phyloP scores from a whole-genome alignment of 2,888 invertebrate species.

The Bhutanitis thaidina region DNA sequence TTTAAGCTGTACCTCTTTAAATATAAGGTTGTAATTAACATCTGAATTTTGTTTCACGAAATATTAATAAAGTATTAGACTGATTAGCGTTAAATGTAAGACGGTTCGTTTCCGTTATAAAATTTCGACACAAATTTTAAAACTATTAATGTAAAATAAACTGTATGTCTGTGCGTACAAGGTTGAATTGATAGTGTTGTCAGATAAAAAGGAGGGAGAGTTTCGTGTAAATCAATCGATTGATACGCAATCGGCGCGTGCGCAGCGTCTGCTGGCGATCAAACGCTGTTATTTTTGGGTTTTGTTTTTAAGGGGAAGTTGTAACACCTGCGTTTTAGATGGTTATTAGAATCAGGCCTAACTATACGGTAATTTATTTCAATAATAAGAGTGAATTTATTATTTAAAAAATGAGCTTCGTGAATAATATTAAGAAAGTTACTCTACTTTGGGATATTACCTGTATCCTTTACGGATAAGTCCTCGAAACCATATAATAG shows the following conservation, averaged over 20 bases:
- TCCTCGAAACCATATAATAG: no score
- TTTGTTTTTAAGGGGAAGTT: slow-evolving; percentile 47
- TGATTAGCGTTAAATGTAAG: neutral
- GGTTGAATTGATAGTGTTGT: slow-evolving; percentile 17
- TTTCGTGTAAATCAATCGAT: slow-evolving; percentile 72
- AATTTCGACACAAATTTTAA: slow-evolving; percentile 3
- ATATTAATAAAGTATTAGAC: neutral
- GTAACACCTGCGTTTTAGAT: slow-evolving; percentile 16
- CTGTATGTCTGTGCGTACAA: neutral
- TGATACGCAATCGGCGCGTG: slow-evolving; percentile 57
- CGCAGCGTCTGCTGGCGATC: slow-evolving; percentile 58
- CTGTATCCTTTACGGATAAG: no score
- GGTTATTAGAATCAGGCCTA: no score
- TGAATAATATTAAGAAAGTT: no score
- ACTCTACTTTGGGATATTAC: no score
- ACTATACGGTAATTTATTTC: no score
- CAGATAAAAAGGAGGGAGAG: slow-evolving; percentile 31
- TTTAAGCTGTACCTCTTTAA: no score
- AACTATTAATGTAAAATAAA: slow-evolving; percentile 13
- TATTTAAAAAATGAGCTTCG: no score
- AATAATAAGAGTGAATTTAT: no score
- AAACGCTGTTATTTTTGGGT: slow-evolving; percentile 57
- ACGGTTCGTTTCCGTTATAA: slow-evolving; percentile 3
- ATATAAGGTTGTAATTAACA: no score
- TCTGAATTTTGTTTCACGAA: no score